These are phyloP conservation scores for Perccottus glenii DNA, from an alignment of 2,113 vertebrate species.

Conservation along the genomic window DNA sequence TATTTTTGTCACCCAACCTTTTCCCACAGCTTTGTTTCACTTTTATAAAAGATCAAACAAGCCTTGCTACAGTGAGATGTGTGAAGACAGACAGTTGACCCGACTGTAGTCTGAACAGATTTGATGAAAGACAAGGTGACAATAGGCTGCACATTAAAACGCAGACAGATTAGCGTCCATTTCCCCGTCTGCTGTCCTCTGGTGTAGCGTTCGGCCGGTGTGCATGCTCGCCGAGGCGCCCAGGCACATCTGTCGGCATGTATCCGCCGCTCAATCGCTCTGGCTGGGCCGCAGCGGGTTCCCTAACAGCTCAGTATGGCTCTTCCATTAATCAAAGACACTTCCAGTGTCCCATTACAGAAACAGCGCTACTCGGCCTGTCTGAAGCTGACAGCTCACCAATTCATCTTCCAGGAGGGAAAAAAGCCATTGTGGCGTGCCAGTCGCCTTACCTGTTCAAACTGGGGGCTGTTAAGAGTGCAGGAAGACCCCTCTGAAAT, in stretches of 20 bases:
- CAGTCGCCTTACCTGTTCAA: conserved; percentile 75
- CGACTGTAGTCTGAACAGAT: conserved; percentile 36
- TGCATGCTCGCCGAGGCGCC: conserved; percentile 34
- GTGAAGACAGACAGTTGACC: conserved; percentile 21
- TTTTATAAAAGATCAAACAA: not conserved
- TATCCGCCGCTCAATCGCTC: conserved; percentile 83
- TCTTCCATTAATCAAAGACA: conserved; percentile 96
- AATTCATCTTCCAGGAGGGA: conserved; percentile 87
- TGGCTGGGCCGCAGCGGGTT: conserved; percentile 74
- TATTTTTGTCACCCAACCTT: no score
- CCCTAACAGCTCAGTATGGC: conserved; percentile 81
- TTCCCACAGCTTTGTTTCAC: no score
- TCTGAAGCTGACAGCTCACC: conserved; percentile 88
- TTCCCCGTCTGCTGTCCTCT: conserved; percentile 23
- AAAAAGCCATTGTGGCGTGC: conserved; percentile 67
- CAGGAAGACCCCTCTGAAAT: conserved; percentile 83
- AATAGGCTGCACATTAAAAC: conserved; percentile 42
- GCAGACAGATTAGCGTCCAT: conserved; percentile 28
- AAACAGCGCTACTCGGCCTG: conserved; percentile 88
- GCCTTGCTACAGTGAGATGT: not conserved
- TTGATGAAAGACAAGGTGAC: conserved; percentile 16
- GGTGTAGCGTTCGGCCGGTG: conserved; percentile 40
- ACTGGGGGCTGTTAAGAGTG: conserved; percentile 74
- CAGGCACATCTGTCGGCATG: conserved; percentile 79
- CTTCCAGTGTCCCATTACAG: conserved; percentile 96